Base-by-base conservation (phyloP, 2,888 invertebrate genomes). In the Tachina grossa region DNA sequence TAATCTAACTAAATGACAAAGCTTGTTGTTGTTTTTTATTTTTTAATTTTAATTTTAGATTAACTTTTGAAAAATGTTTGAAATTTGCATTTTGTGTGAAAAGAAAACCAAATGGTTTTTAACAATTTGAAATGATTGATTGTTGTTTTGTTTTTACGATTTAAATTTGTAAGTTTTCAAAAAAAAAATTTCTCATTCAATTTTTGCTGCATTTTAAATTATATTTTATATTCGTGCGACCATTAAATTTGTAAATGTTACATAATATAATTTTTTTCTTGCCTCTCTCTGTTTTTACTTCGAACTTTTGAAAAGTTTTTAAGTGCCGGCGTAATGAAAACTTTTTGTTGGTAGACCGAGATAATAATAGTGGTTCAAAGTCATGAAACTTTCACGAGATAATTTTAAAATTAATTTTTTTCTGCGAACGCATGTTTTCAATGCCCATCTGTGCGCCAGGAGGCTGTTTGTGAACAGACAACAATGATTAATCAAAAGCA, bases 371-470 rank as follows among this genome's bases (percentile, higher is more conserved):
- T 79, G 61, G 45, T 63, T 31, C 45, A 79, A 71, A 71, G 78
- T 53, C 53, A 79, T 16, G 22, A 61, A 61, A 79, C 78, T 79
- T 79, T 79, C 78, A 79, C 78, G 47, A 76, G 39, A 45, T 71
- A 45, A 22, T 16, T 63, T 49, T 10, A n/a, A 68, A 68, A 77
- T 9, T 51, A 22, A 22, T 45, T 61, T 43, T 77, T 2, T n/a
- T 49, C 53, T 8, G 45, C 11, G 14, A 49, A 76, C 66, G 66
- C 66, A 76, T 47, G 4, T 16, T 76, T 66, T 39, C 11, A 55
- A 65, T 66, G 55, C 14, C 47, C 47, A 47, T 39, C 43, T 63
- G 63, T 41, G 31, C 41, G 75, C 31, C 65, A 76, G 31, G n/a
- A 47, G 43, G 43, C 41, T 51, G 39, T 49, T 55, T 31, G 31